phyloP scores from a whole-genome alignment of 2,113 vertebrate species.

The Isichthys henryi region DNA sequence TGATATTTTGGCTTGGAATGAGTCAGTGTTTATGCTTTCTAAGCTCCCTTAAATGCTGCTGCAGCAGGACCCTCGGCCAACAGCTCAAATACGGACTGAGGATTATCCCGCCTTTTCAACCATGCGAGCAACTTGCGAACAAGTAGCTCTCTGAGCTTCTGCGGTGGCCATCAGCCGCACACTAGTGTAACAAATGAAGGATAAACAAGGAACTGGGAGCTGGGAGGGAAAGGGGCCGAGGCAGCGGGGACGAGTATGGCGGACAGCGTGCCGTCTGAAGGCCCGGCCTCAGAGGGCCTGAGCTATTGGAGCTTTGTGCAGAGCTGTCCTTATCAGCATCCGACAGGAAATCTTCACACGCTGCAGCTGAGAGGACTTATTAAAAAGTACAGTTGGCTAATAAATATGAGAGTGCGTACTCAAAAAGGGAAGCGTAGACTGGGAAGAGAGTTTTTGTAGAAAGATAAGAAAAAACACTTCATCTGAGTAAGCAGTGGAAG shows the following conservation, averaged over 20 bases:
- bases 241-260: background rate
- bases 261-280: background rate
- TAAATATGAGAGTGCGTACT: constrained; percentile 40
- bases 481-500: background rate
- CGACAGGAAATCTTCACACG: constrained; percentile 60
- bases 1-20: background rate
- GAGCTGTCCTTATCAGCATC: constrained; percentile 55
- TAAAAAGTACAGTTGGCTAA: constrained; percentile 45
- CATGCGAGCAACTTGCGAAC: background rate
- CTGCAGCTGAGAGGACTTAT: constrained; percentile 44
- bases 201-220: background rate
- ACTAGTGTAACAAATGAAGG: background rate
- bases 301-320: background rate
- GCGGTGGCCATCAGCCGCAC: background rate
- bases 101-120: background rate
- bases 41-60: background rate
- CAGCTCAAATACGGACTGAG: background rate
- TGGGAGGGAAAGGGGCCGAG: background rate
- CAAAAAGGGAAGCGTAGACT: constrained; percentile 23
- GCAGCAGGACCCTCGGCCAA: background rate
- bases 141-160: background rate
- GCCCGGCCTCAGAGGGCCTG: background rate
- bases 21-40: background rate
- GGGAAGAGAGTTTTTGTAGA: background rate
- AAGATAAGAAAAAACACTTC: background rate